phyloP scores from a whole-genome alignment of 2,113 vertebrate species.

The Hemibagrus wyckioides region DNA sequence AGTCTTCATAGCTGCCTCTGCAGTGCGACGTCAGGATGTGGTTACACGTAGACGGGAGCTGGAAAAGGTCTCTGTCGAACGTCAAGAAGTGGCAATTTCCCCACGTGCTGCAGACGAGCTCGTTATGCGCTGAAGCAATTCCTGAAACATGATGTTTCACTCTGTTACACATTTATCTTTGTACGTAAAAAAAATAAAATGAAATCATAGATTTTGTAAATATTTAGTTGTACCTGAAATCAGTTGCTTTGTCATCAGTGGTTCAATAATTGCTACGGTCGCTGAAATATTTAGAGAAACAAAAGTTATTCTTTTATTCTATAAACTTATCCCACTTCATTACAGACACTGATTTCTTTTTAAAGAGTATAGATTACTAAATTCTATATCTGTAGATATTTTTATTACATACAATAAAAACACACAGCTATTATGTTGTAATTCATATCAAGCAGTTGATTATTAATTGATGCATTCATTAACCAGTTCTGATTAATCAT shows the following conservation, averaged over 20 bases:
- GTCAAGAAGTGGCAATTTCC: constrained; percentile 86
- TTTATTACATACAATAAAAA: neutral
- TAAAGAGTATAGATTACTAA: neutral
- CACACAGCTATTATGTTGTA: neutral
- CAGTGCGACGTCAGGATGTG: constrained; percentile 82
- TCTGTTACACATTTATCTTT: neutral
- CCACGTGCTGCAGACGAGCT: constrained; percentile 88
- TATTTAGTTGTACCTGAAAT: constrained; percentile 49
- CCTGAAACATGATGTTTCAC: constrained; percentile 10
- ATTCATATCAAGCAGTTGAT: neutral
- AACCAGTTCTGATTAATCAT: neutral
- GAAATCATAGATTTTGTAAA: neutral
- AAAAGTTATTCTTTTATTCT: neutral
- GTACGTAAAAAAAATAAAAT: neutral
- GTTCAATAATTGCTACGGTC: neutral
- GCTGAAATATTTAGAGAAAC: neutral
- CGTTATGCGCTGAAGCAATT: constrained; percentile 66
- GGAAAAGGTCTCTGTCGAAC: constrained; percentile 83
- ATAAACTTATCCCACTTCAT: neutral
- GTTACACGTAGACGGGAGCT: constrained; percentile 80
- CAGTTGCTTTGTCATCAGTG: neutral
- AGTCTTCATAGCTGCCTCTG: constrained; percentile 69
- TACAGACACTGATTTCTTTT: neutral
- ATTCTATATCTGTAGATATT: neutral
- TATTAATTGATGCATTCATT: neutral